Base-by-base conservation (phyloP, 2,888 invertebrate species). In the Campoplex capitator region DNA sequence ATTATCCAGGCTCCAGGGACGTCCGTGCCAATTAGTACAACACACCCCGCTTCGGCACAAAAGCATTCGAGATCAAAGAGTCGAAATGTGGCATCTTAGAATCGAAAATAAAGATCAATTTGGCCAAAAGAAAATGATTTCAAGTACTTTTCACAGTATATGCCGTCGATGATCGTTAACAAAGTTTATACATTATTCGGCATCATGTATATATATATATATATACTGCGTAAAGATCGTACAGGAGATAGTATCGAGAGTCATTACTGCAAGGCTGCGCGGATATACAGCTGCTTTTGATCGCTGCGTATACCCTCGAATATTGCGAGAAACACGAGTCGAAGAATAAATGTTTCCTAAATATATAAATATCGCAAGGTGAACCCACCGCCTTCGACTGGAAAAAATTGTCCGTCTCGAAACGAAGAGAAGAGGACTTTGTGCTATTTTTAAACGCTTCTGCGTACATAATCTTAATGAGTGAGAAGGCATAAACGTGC, bases 381-480 rank as follows among this genome's bases (percentile, higher is more conserved):
- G 85, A 79, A 87, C 51, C 85, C 23, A 0, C 23, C 23, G 23
- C 23, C 81, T 84, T 76, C 85, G 78, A 75, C 77, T 78, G 75
- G 45, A 88, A 83, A 81, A 71, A 85, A 88, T 88, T 67, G 85
- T 83, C 84, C 79, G 65, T 73, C 85, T 83, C 88, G 83, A 45
- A 13, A 62, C 16, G 62, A 62, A 67, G 28, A 56, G 45, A 62
- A 48, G 62, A 35, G 16, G 65, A 68, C 71, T 76, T 54, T 38
- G 51, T 67, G 83, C 88, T 87, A 88, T 88, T 84, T 87, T 84
- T 78, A 79, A 65, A 42, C 73, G 13, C 51, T 35, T 54, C n/a
- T 56, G 68, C 77, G 74, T 71, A 11, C 42, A 71, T 79, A 79
- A 83, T 62, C 82, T 79, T 65, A 68, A 28, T 4, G 62, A 32